Evolutionary conservation across 2,888 invertebrate species (phyloP).

Genomic region (Lucinisca nassula): DNA sequence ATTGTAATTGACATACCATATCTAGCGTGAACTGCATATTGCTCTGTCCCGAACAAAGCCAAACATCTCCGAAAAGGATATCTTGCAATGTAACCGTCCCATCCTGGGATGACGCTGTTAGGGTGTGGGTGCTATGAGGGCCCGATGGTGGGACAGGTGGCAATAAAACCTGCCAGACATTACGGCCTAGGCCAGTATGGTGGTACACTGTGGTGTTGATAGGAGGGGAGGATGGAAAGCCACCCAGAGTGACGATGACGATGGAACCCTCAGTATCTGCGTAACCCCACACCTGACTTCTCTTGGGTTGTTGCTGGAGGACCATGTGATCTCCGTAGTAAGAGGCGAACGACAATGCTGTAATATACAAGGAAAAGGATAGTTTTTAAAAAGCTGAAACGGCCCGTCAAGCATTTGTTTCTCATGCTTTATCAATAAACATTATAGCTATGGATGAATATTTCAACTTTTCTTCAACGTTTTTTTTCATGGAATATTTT

Average conservation of each 20-base stretch:
- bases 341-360: conserved; percentile 62
- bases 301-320: conserved; percentile 76
- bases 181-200: conserved; percentile 39
- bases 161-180: conserved; percentile 75
- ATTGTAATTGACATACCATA: too few species aligned
- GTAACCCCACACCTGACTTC: conserved; percentile 80
- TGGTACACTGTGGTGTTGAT: conserved; percentile 21
- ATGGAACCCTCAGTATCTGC: conserved; percentile 67
- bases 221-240: neutral
- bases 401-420: too few species aligned
- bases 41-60: conserved; percentile 87
- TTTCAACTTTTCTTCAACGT: too few species aligned
- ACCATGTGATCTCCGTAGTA: conserved; percentile 83
- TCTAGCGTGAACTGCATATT: conserved; percentile 84
- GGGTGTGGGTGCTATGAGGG: neutral
- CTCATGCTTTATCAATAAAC: too few species aligned
- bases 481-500: too few species aligned
- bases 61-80: conserved; percentile 87
- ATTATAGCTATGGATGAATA: too few species aligned
- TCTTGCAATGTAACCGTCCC: conserved; percentile 69
- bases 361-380: too few species aligned
- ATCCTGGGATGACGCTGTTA: conserved; percentile 52
- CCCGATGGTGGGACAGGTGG: conserved; percentile 48
- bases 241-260: conserved; percentile 56
- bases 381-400: too few species aligned